A percentile compares a stretch with the other conserved stretches of the same genome.
Evolutionary conservation across 2,888 invertebrate genomes (phyloP).

Genomic region (Silvanus unidentatus): DNA sequence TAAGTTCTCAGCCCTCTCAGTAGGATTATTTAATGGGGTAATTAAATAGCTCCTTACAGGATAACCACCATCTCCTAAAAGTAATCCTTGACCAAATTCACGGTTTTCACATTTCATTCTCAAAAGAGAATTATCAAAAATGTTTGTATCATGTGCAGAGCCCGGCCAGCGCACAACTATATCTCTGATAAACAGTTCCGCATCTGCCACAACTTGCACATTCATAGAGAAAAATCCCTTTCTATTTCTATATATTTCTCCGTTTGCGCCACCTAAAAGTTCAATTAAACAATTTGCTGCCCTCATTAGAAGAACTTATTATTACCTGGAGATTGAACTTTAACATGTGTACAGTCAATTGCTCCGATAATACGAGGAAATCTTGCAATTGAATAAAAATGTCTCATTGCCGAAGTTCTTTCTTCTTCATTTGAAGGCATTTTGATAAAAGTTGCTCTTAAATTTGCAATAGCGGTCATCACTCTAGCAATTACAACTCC

Average conservation of each 20-base stretch:
- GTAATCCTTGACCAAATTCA: conserved; percentile 5
- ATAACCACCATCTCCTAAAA: conserved; percentile 8
- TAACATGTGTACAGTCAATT: neutral
- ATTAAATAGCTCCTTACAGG: conserved; percentile 7
- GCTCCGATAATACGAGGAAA: neutral
- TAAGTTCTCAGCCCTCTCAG: conserved; percentile 1
- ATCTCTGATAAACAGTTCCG: neutral
- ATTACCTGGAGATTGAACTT: neutral
- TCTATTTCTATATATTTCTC: neutral
- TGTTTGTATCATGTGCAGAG: neutral
- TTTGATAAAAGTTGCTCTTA: neutral
- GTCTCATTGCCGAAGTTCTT: neutral
- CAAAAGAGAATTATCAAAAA: neutral
- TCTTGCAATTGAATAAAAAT: neutral
- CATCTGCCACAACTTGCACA: neutral
- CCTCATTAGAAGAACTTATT: too few relatives aligned
- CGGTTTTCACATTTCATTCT: conserved; percentile 1
- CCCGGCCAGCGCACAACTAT: conserved; percentile 1
- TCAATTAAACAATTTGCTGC: too few relatives aligned
- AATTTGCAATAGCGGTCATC: neutral
- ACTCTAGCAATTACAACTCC: conserved; percentile 13
- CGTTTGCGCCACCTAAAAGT: neutral
- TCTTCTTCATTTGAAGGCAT: neutral
- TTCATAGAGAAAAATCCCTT: neutral
- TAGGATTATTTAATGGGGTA: conserved; percentile 6